Percentiles rank a stretch among this genome's conserved stretches.
Evolutionary conservation across 2,797 vertebrate genomes (phyloP).

Genomic region (Eulemur coronatus): DNA sequence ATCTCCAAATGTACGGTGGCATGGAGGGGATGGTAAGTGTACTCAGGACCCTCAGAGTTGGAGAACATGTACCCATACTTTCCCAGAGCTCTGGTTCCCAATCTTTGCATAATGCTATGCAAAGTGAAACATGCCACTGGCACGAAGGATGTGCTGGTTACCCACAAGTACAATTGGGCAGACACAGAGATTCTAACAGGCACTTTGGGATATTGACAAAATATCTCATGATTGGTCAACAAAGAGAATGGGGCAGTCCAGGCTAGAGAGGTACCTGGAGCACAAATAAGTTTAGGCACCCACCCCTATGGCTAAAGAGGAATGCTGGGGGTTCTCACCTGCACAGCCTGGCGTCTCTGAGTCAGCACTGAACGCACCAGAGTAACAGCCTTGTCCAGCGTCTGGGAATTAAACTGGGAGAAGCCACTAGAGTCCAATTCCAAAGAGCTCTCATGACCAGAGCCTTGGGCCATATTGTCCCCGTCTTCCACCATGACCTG

Average conservation of each 20-base stretch:
- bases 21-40: background rate
- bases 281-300: background rate
- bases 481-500: conserved; percentile 81
- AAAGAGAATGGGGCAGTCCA: background rate
- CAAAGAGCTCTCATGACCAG: conserved; percentile 52
- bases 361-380: conserved; percentile 81
- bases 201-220: background rate
- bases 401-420: conserved; percentile 56
- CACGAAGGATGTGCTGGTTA: background rate
- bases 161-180: background rate
- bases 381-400: conserved; percentile 68
- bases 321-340: conserved; percentile 75
- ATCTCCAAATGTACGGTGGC: background rate
- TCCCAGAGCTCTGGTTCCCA: background rate
- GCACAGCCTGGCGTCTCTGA: conserved; percentile 75
- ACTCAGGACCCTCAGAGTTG: background rate
- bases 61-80: background rate
- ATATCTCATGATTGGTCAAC: background rate
- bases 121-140: background rate
- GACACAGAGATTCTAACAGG: background rate
- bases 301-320: background rate
- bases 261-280: background rate
- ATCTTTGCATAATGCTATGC: background rate
- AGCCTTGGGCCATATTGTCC: conserved; percentile 55
- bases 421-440: background rate